A percentile compares a stretch with the other conserved stretches of the same genome.
phyloP scores from a whole-genome alignment of 2,113 vertebrate species.

The Pelecanus crispus region DNA sequence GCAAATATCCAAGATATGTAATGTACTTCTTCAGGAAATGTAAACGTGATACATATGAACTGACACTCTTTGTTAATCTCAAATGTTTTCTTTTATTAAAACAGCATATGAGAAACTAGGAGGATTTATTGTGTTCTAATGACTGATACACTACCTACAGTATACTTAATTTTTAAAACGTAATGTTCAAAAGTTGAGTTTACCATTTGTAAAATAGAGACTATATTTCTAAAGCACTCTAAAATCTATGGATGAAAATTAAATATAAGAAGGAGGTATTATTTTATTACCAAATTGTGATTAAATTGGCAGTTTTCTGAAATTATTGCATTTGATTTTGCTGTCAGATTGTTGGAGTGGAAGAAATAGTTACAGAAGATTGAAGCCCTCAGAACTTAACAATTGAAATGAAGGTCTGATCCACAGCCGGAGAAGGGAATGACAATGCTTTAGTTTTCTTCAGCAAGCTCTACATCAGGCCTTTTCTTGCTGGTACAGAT shows the following conservation, averaged over 20 bases:
- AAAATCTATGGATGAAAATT: background rate
- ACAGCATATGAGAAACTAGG: conserved; percentile 3
- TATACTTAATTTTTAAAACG: background rate
- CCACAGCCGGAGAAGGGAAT: background rate
- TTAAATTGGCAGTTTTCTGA: background rate
- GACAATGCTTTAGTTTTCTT: background rate
- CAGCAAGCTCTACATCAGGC: background rate
- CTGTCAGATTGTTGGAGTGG: background rate
- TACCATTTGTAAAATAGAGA: background rate
- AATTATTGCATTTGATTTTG: background rate
- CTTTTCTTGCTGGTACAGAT: background rate
- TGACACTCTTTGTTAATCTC: background rate
- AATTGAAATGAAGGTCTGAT: background rate
- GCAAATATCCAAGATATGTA: background rate
- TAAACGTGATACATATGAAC: background rate
- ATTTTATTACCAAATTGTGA: background rate
- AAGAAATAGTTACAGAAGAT: background rate
- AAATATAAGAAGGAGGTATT: background rate
- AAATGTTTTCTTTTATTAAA: background rate
- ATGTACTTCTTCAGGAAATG: background rate
- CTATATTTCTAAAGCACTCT: background rate
- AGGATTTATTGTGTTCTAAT: background rate
- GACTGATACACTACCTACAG: background rate
- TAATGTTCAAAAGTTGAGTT: background rate
- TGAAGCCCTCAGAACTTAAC: background rate